These are phyloP conservation scores for honey bee (Apis mellifera) DNA, from an alignment of 1,140 invertebrate genomes.

Conservation along the genomic window DNA sequence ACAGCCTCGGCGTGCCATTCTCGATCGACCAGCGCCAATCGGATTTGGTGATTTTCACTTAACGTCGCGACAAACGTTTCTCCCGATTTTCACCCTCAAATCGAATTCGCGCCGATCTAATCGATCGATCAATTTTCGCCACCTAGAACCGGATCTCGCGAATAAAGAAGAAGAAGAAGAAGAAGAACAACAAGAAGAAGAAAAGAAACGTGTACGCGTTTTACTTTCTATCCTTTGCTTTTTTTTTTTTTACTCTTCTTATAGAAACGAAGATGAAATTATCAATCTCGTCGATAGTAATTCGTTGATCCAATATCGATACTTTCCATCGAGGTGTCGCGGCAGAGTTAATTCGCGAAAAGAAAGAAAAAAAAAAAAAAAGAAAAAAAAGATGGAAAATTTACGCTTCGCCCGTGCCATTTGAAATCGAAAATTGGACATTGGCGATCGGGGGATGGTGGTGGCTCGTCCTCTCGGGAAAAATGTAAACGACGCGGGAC, in stretches of 20 bases:
- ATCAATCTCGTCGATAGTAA: constrained; percentile 30
- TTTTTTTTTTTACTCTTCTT: background rate
- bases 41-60: constrained; percentile 34
- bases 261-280: constrained; percentile 6
- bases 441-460: background rate
- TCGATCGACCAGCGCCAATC: constrained; percentile 3
- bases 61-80: constrained; percentile 4
- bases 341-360: background rate
- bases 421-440: constrained; percentile 46
- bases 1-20: background rate
- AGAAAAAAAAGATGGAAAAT: constrained; percentile 41
- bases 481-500: constrained; percentile 33
- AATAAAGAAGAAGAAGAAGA: background rate
- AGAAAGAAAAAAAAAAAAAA: constrained; percentile 33
- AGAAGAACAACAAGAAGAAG: background rate
- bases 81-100: background rate
- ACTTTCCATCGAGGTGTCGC: constrained; percentile 5
- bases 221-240: background rate
- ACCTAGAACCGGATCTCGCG: background rate
- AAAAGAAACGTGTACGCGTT: background rate
- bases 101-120: background rate
- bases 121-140: background rate
- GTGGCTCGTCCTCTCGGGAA: constrained; percentile 26
- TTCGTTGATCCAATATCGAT: constrained; percentile 51
- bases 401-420: constrained; percentile 15